Conservation (phyloP, 2,888 invertebrate genomes). For the Odontothrips loti region DNA sequence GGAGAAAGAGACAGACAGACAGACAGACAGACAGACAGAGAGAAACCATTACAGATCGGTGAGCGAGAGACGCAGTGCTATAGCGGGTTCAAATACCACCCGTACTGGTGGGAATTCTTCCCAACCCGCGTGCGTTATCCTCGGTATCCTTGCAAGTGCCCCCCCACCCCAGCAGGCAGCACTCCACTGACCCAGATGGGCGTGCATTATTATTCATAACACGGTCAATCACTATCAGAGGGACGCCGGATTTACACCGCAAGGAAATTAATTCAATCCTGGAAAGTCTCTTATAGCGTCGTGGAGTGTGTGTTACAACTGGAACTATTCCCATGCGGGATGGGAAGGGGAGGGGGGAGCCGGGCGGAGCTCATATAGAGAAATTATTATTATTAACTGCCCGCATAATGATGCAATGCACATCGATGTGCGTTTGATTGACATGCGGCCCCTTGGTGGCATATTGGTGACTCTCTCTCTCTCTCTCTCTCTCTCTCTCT, state of each 20-base stretch:
- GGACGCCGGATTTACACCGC: no score
- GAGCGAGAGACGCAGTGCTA: background rate
- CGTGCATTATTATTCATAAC: background rate
- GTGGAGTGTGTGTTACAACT: no score
- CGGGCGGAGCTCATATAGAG: background rate
- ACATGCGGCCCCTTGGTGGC: no score
- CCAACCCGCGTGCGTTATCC: background rate
- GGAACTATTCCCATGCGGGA: background rate
- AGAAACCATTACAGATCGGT: no score
- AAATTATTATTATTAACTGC: background rate
- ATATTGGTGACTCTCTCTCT: no score
- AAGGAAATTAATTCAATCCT: background rate
- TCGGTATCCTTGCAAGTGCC: background rate
- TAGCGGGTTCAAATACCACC: background rate
- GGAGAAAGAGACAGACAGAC: background rate
- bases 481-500: no score
- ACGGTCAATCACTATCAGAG: background rate
- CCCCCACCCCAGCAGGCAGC: background rate
- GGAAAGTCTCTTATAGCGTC: background rate
- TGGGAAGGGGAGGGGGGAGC: background rate
- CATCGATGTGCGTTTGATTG: background rate
- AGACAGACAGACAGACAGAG: background rate
- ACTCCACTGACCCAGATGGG: background rate
- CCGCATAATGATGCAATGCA: background rate
- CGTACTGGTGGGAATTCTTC: no score